Conservation (phyloP, 2,888 invertebrate species). For the Schrankia costaestrigalis region DNA sequence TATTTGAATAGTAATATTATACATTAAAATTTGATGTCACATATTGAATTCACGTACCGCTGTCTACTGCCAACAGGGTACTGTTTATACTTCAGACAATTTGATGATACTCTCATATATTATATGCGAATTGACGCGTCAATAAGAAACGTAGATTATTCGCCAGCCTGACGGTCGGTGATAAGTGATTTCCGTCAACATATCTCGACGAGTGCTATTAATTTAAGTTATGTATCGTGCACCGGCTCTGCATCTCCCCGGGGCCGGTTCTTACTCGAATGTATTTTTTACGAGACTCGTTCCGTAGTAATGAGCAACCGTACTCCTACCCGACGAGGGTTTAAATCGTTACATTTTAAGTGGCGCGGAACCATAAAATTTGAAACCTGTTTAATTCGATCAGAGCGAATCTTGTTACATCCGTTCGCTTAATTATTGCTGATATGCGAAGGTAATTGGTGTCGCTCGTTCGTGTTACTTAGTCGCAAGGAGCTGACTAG, state of each 20-base stretch:
- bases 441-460: conserved; percentile 7
- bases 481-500: conserved; percentile 3
- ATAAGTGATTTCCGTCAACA: conserved; percentile 53
- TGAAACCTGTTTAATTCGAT: conserved; percentile 22
- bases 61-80: too few relatives aligned
- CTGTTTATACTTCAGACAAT: too few relatives aligned
- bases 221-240: conserved; percentile 37
- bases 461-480: conserved; percentile 7
- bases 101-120: conserved; percentile 3
- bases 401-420: conserved; percentile 12
- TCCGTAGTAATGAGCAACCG: conserved; percentile 41
- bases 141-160: conserved; percentile 13
- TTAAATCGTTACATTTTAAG: conserved; percentile 27
- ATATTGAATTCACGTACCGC: too few relatives aligned
- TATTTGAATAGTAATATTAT: too few relatives aligned
- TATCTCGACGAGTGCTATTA: conserved; percentile 36
- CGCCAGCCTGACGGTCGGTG: conserved; percentile 9
- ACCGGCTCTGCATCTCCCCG: conserved; percentile 35
- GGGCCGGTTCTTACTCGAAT: conserved; percentile 50
- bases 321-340: conserved; percentile 25
- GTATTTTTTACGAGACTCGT: conserved; percentile 44
- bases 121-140: conserved; percentile 9
- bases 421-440: conserved; percentile 3
- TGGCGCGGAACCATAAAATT: conserved; percentile 21
- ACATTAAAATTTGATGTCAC: too few relatives aligned